A percentile compares a stretch with the other conserved stretches of the same genome.
Conservation (phyloP, 2,113 vertebrate genomes). For the Formicarius rufipectus region DNA sequence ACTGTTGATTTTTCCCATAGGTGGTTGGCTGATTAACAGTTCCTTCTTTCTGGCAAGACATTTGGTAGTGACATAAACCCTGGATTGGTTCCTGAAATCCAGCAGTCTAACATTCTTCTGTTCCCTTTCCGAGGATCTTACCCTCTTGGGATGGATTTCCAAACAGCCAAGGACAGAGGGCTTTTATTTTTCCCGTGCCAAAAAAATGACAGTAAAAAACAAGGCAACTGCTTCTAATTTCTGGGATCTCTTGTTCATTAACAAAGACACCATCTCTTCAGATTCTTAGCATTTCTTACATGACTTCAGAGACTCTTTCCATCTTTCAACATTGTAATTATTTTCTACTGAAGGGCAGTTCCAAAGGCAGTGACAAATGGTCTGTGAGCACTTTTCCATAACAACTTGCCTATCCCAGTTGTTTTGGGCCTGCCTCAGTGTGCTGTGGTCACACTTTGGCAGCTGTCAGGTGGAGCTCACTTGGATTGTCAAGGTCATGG, state of each 20-base stretch:
- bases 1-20: not conserved
- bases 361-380: not conserved
- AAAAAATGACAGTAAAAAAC: not conserved
- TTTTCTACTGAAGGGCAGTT: not conserved
- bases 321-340: not conserved
- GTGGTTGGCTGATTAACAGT: not conserved
- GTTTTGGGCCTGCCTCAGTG: not conserved
- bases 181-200: not conserved
- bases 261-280: not conserved
- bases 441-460: not conserved
- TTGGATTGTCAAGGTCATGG: not conserved
- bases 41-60: slow-evolving; percentile 1
- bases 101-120: not conserved
- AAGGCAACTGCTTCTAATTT: not conserved
- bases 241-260: not conserved
- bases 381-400: not conserved
- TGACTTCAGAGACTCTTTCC: not conserved
- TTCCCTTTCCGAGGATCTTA: slow-evolving; percentile 28
- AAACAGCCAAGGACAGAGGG: not conserved
- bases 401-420: not conserved
- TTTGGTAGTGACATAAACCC: not conserved
- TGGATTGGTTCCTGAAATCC: slow-evolving; percentile 11
- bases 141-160: not conserved
- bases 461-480: not conserved
- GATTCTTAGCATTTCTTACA: not conserved